Base-by-base conservation (phyloP, 2,797 vertebrate genomes). In the Clarias fuscus region DNA sequence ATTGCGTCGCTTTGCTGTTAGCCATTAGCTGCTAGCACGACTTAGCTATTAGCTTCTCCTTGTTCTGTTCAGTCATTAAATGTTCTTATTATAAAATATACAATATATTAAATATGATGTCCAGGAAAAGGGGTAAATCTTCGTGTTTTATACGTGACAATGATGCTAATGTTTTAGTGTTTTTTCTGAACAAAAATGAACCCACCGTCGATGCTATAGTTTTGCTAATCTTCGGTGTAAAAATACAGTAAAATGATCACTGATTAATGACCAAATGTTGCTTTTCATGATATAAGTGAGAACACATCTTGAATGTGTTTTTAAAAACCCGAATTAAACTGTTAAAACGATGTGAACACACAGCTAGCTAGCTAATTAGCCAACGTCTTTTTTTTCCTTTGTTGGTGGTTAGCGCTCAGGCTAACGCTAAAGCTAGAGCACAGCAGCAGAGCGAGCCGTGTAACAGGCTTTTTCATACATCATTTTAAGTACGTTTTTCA, bases 391-490 rank as follows among this genome's bases (percentile, higher is more conserved):
- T 30, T 61, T 65, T 18, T 4, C 27, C 79, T 65, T 81, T 81
- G 79, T 81, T 82, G 43, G 64, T 82, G 43, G 27, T 53, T 82
- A 82, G 79, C 79, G 53, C 17, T 18, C 4, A 7, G 40, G 79
- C 80, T 82, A 82, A 82, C 7, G 80, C 64, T 68, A 82, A 22
- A 1, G 80, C 80, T 68, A 4, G 27, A 56, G 53, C 7, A 56
- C 43, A 68, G 80, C 80, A 64, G 62, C 58, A 62, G 79, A 5
- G 33, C 58, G 18, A 62, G 59, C 33, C 1, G 3, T n/a, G 11
- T n/a, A 64, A 43, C 64, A 68, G 17, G n/a, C 62, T 48, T 15
- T 68, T 82, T 5, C 18, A 13, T 13, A n/a, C 5, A 79, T 4
- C 5, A 7, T 30, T 77, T 77, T 30, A 22, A 72, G 43, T 22